These are phyloP conservation scores for Andrena minutula DNA, from an alignment of 2,888 invertebrate genomes.

Conservation along the genomic window DNA sequence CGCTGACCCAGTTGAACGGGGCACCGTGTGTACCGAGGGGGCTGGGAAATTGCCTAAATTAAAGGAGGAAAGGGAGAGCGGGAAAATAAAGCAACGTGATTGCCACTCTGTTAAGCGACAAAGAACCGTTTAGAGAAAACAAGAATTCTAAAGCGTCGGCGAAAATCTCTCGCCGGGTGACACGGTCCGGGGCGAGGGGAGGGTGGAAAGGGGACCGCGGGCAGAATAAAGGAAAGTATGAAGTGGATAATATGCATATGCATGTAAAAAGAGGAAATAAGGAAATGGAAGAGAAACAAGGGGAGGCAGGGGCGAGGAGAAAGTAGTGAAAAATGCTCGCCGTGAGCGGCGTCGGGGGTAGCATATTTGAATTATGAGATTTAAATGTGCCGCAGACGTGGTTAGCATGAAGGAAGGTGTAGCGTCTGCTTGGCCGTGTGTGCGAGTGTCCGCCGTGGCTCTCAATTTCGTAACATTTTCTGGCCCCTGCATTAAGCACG, in stretches of 20 bases:
- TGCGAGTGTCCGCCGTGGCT: constrained; percentile 6
- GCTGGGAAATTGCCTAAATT: not conserved
- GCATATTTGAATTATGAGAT: constrained; percentile 66
- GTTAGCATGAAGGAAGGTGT: constrained; percentile 32
- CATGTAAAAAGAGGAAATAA: constrained; percentile 37
- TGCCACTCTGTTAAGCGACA: not conserved
- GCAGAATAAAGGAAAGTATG: constrained; percentile 36
- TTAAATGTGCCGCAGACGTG: constrained; percentile 58
- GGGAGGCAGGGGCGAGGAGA: constrained; percentile 21
- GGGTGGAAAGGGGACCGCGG: not conserved
- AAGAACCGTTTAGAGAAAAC: constrained; percentile 11
- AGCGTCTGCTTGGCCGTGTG: not conserved
- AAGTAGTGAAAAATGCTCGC: constrained; percentile 47
- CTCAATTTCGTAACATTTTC: constrained; percentile 56
- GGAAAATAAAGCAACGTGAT: constrained; percentile 11
- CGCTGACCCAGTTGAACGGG: not conserved
- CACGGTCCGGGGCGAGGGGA: not conserved
- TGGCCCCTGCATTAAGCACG: constrained; percentile 10
- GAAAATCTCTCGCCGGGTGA: constrained; percentile 5
- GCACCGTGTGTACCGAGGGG: not conserved
- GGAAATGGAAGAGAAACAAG: constrained; percentile 49
- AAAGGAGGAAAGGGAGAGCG: not conserved
- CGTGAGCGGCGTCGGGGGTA: constrained; percentile 24
- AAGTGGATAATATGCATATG: constrained; percentile 51
- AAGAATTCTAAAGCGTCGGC: constrained; percentile 21